Conservation (phyloP, 2,888 invertebrate genomes). For the Pycnomerus fuliginosus region DNA sequence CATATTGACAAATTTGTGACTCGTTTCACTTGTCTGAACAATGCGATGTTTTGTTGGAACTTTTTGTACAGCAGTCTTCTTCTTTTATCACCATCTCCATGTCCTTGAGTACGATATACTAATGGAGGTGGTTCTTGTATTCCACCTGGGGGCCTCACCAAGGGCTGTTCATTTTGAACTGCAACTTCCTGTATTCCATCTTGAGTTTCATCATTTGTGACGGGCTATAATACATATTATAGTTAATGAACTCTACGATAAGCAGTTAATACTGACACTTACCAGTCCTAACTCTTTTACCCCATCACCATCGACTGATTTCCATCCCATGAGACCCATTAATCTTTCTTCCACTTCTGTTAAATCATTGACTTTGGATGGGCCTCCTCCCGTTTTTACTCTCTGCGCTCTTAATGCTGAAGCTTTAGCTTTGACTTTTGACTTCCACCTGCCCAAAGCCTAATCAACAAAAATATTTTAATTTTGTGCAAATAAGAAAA, state of each 20-base stretch:
- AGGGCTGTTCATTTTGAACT: background rate
- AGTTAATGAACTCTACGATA: background rate
- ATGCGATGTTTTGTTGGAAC: background rate
- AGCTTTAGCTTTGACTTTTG: too few relatives aligned
- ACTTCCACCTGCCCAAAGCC: conserved; percentile 10
- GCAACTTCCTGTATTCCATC: background rate
- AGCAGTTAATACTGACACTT: background rate
- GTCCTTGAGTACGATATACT: too few relatives aligned
- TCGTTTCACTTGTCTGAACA: background rate
- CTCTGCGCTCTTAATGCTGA: conserved; percentile 4
- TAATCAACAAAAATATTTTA: too few relatives aligned
- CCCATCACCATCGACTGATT: conserved; percentile 5
- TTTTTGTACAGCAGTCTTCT: too few relatives aligned
- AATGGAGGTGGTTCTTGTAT: too few relatives aligned
- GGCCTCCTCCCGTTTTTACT: conserved; percentile 7
- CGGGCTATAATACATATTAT: background rate
- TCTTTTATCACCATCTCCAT: too few relatives aligned
- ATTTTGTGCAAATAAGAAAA: too few relatives aligned
- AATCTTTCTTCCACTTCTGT: conserved; percentile 8
- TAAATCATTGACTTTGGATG: conserved; percentile 2
- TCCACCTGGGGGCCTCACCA: too few relatives aligned
- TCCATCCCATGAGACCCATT: conserved; percentile 12
- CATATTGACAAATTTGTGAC: background rate
- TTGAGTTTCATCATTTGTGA: background rate
- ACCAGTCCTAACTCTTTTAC: conserved; percentile 10